Conservation (phyloP, 2,113 vertebrate species). For the Terrapene triunguis region DNA sequence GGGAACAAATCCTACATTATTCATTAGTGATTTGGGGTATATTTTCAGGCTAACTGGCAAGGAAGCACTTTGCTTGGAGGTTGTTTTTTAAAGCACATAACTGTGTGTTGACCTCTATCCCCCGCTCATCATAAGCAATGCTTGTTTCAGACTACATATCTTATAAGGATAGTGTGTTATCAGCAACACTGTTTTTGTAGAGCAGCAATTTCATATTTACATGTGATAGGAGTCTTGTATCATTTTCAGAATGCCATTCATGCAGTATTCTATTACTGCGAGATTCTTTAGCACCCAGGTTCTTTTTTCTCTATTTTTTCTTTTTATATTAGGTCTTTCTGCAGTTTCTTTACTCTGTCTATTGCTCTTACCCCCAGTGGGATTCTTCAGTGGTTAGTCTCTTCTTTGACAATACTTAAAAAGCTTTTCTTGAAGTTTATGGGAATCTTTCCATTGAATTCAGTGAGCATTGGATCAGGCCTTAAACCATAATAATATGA, state of each 20-base stretch:
- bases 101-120: neutral
- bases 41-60: neutral
- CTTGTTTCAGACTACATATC: neutral
- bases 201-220: neutral
- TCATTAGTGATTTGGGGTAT: neutral
- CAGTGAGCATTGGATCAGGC: neutral
- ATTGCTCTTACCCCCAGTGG: neutral
- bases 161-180: neutral
- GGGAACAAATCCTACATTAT: neutral
- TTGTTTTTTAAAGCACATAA: neutral
- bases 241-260: neutral
- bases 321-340: neutral
- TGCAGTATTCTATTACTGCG: neutral
- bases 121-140: neutral
- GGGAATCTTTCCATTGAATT: neutral
- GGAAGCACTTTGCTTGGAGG: neutral
- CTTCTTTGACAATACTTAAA: neutral
- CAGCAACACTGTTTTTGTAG: neutral
- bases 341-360: neutral
- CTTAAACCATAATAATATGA: rapidly evolving
- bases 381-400: neutral
- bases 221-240: neutral
- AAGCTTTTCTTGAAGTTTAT: neutral
- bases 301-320: neutral
- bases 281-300: neutral